Base-by-base conservation (phyloP, 2,888 invertebrate species). In the Argyresthia albistria region DNA sequence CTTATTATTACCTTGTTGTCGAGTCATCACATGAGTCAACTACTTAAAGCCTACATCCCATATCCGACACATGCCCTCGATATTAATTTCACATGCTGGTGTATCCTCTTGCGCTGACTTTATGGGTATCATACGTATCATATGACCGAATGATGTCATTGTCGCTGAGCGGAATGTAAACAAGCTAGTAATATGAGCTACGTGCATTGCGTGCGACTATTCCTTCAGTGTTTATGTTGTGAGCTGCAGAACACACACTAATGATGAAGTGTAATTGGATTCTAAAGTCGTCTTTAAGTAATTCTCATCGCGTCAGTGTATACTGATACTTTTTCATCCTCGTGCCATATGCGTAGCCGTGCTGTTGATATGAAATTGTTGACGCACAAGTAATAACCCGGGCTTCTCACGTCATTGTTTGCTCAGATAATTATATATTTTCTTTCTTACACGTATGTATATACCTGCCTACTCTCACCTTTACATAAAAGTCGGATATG, bases 1-100 rank as follows among this genome's bases (percentile, higher is more conserved):
- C 67, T 69, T 58, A 63, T 56, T 58, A 69, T 66, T 80, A 77
- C 80, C 60, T 79, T 74, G 79, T 66, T 64, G 62, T 59, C 50
- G 56, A 54, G 57, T 46, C 37, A 35, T 46, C 51, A 16, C 7
- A 25, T 52, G 53, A 48, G 35, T 47, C 53, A 48, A 43, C 39
- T 15, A 12, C 14, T 36, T 25, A 25, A 2, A 25, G 12, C 7
- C 36, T 36, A 46, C 46, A 8, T 14, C n/a, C 46, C 58, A 56
- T 57, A 60, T 62, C 59, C 60, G 57, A 64, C 63, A 61, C 60
- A 65, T 67, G 68, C 57, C 63, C 61, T 64, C 64, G 62, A 36
- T 50, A 15, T 49, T 49, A 14, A 16, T 39, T 37, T 49, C 49
- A 49, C 49, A 49, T 15, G 15, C 14, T 35, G 48, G 25, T 12